Base-by-base conservation (phyloP, 2,888 invertebrate genomes). In the Polylopha cassiicola region DNA sequence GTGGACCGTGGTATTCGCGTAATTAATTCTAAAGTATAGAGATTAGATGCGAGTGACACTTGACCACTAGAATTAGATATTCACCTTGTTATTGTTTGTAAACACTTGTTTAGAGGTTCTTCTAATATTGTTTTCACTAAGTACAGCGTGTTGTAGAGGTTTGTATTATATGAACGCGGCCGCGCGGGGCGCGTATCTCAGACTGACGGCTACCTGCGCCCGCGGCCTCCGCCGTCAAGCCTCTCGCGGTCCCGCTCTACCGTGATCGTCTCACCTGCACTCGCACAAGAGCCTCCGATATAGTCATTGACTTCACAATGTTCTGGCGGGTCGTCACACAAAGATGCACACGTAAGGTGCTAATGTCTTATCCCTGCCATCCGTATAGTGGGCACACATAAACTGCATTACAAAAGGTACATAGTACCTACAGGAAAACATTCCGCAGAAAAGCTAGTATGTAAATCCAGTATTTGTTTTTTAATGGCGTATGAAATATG, bases 1-100 rank as follows among this genome's bases (percentile, higher is more conserved):
- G 73, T 70, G 65, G 76, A 76, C 78, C 79, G 80, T 79, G 79
- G 80, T 78, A 80, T 81, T 81, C 78, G 79, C 79, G 71, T 77
- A 75, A 78, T 78, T 73, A 78, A 58, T 50, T 58, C 46, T 48
- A 58, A n/a, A n/a, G n/a, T n/a, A n/a, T 55, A 54, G 58, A 42
- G 46, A 43, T 55, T 46, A 52, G 36, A 37, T 42, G 32, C 37
- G 24, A 34, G 26, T 37, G 36, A 38, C 29, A 45, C 41, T 46
- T 23, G 16, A 26, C n/a, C 15, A 15, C 11, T 34, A 20, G 23
- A 29, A 29, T 18, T 21, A n/a, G 16, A 15, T 4, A 9, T 36
- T 30, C 28, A 32, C 18, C 32, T 44, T 33, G 43, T 39, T 53
- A 44, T 49, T 27, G 27, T 46, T 43, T 50, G 42, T 41, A 37